A percentile compares a stretch with the other conserved stretches of the same genome.
These are phyloP conservation scores for Rhinolophus sinicus DNA, from an alignment of 2,113 vertebrate species.

Conservation along the genomic window DNA sequence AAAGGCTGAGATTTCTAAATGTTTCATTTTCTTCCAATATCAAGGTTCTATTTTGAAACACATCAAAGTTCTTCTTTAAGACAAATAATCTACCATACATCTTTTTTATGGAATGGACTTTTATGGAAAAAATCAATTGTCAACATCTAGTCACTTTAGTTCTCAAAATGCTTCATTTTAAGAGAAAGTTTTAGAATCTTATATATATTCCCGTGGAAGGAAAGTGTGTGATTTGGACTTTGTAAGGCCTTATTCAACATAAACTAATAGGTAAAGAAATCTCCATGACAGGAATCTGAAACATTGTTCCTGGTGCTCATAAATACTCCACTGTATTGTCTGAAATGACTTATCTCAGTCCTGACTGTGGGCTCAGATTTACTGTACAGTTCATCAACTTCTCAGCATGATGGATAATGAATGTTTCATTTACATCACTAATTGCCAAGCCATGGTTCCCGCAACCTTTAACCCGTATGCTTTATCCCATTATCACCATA, in stretches of 20 bases:
- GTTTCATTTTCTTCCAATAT: not conserved
- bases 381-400: constrained; percentile 99
- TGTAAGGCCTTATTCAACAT: constrained; percentile 56
- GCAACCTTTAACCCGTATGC: constrained; percentile 91
- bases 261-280: constrained; percentile 74
- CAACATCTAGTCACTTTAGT: not conserved
- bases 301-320: constrained; percentile 85
- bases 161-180: constrained; percentile 20
- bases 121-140: not conserved
- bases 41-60: not conserved
- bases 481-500: constrained; percentile 91
- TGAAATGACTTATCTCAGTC: constrained; percentile 93
- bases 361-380: constrained; percentile 95
- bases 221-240: not conserved
- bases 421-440: constrained; percentile 96
- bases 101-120: not conserved
- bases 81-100: not conserved
- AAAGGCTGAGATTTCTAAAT: not conserved
- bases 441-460: constrained; percentile 91
- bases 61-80: constrained; percentile 7
- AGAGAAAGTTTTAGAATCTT: constrained; percentile 45
- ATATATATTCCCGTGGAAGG: not conserved
- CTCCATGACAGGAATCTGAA: constrained; percentile 77
- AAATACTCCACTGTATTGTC: constrained; percentile 87
- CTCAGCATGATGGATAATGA: constrained; percentile 97